Evolutionary conservation across 1,140 invertebrate genomes (phyloP), one percentile per base, ranked within the genome.

Genomic region (Teleogryllus occipitalis): DNA sequence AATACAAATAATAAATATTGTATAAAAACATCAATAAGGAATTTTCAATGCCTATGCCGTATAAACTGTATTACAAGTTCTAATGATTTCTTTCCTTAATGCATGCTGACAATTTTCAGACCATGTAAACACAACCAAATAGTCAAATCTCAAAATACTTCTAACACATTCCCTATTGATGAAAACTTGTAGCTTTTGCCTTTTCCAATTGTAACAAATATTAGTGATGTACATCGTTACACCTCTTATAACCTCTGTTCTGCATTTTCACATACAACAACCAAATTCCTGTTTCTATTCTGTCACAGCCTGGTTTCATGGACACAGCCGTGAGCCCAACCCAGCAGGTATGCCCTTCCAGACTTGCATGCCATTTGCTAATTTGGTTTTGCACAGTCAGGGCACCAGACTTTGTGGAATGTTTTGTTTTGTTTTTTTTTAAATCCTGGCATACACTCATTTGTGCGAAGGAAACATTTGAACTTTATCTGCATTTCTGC

Each of bases 271-370:
- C 27, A 39, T 39, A 39, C 27, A 39, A 39, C 27, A 39, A 2
- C 27, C 75, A 15, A 76, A 49, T 76, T 80, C 8, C 75, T 80
- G 79, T 80, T 80, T 80, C 75, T 80, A 74, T 39, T 80, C 54
- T 80, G 47, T 74, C 75, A 54, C 79, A 80, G 79, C 79, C 79
- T 15, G 21, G 75, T 80, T 72, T 27, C 75, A 47, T 80, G 79
- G 79, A 80, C 22, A 65, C 54, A 49, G 79, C 74, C 48, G 47
- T 47, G 79, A 80, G 79, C 80, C 82, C 83, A 47, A 82, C 83
- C 80, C 83, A 83, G 76, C 83, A 83, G 83, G 83, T 83, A 83
- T 79, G 76, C 54, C 27, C 74, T 21, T 74, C 49, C 21, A 46
- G 7, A 47, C 73, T 77, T 39, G 79, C 79, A 80, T 49, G 39